Conservation (phyloP, 2,797 vertebrate species). For the Chloroceryle inda region DNA sequence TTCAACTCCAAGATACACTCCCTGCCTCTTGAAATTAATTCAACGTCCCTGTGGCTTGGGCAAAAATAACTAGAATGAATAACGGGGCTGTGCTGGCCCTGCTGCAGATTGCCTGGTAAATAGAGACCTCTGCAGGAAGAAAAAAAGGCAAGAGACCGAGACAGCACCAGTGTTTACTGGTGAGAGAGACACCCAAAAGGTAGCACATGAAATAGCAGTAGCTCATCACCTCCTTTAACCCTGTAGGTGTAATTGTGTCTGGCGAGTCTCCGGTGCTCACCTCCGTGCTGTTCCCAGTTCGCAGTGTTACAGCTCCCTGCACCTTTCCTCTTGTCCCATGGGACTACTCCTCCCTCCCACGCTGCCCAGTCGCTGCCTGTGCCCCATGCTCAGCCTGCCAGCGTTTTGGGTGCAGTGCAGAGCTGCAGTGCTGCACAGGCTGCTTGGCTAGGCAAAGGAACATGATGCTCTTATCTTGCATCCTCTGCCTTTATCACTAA, state of each 20-base stretch:
- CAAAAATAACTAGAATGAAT: background rate
- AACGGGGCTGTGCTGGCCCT: background rate
- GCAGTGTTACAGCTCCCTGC: background rate
- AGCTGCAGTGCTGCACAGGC: background rate
- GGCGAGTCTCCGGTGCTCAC: too few species aligned
- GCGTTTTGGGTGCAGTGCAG: background rate
- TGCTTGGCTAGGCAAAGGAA: background rate
- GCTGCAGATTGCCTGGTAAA: conserved; percentile 57
- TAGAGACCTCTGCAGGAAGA: conserved; percentile 77
- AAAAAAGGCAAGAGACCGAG: background rate
- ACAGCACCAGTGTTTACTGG: background rate
- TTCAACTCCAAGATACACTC: conserved; percentile 37
- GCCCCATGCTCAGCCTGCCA: background rate
- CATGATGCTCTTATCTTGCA: background rate
- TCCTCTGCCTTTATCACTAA: background rate
- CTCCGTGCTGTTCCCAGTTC: background rate
- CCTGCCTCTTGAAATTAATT: conserved; percentile 71
- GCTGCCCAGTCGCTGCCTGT: background rate
- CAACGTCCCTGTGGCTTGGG: conserved; percentile 52
- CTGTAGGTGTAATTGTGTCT: background rate
- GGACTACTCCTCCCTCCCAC: accelerated
- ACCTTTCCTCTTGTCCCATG: background rate
- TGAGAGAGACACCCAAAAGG: background rate
- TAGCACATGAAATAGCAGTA: background rate
- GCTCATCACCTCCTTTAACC: background rate